Conservation (phyloP, 2,797 vertebrate species). For the Artibeus lituratus region DNA sequence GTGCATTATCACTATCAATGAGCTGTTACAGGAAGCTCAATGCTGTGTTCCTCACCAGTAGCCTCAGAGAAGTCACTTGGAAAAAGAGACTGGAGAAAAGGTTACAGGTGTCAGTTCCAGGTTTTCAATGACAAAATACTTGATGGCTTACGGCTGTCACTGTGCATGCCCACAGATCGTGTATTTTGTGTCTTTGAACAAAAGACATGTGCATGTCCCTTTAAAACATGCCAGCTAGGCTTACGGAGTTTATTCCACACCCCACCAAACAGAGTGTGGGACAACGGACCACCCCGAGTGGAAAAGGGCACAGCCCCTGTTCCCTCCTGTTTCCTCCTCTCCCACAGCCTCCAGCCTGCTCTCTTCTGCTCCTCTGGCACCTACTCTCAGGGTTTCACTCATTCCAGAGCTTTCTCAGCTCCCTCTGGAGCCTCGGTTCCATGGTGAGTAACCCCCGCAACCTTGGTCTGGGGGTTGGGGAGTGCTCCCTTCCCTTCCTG, state of each 20-base stretch:
- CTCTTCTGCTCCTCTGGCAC: background rate
- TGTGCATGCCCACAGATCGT: slow-evolving; percentile 77
- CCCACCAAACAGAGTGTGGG: background rate
- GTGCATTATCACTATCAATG: slow-evolving; percentile 34
- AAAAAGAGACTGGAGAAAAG: slow-evolving; percentile 70
- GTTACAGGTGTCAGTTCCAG: slow-evolving; percentile 55
- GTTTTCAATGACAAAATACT: slow-evolving; percentile 75
- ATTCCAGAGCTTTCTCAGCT: no score
- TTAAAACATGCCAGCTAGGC: slow-evolving; percentile 46
- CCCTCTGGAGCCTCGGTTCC: background rate
- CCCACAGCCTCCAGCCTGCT: background rate
- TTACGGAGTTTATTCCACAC: background rate
- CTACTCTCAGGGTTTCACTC: background rate
- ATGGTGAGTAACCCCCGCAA: background rate
- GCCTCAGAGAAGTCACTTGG: slow-evolving; percentile 60
- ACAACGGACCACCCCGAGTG: accelerated
- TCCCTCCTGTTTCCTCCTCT: background rate
- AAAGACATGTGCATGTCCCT: slow-evolving; percentile 81
- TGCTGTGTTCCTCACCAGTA: background rate
- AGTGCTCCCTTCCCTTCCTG: background rate
- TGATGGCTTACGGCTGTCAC: slow-evolving; percentile 74
- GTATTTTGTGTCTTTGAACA: slow-evolving; percentile 82
- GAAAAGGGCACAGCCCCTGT: background rate
- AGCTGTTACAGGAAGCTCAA: slow-evolving; percentile 51
- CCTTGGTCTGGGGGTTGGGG: no score